Evolutionary conservation across 1,140 invertebrate genomes (phyloP).

Genomic region (Probaryconus sp.): DNA sequence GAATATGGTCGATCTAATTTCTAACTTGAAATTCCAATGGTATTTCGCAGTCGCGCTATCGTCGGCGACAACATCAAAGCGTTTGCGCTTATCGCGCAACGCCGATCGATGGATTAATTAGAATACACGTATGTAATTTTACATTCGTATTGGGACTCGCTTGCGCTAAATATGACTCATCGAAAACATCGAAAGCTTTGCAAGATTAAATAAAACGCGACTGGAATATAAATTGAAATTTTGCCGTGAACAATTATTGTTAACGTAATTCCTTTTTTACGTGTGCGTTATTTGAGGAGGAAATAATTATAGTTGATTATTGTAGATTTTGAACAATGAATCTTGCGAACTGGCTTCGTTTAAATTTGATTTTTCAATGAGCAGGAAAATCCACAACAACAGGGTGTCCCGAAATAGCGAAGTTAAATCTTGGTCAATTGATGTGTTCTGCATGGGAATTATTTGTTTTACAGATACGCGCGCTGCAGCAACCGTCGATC

Average conservation of each 20-base stretch:
- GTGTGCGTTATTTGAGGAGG: too few relatives aligned
- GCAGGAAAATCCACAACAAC: constrained; percentile 32
- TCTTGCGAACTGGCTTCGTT: constrained; percentile 11
- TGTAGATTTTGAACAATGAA: constrained; percentile 13
- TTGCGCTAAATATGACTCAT: constrained; percentile 16
- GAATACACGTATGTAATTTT: constrained; percentile 11
- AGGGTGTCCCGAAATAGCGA: constrained; percentile 31
- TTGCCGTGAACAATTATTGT: constrained; percentile 18
- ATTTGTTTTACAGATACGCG: constrained; percentile 70
- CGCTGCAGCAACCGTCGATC: constrained; percentile 47
- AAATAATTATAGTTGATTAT: too few relatives aligned
- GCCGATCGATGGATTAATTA: constrained; percentile 33
- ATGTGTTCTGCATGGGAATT: constrained; percentile 47
- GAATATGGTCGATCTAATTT: constrained; percentile 6
- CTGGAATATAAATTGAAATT: constrained; percentile 30
- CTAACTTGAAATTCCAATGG: constrained; percentile 1
- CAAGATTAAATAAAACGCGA: constrained; percentile 32
- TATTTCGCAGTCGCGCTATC: constrained; percentile 9
- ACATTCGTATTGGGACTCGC: background rate
- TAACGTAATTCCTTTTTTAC: too few relatives aligned
- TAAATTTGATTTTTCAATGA: constrained; percentile 27
- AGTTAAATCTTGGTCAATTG: constrained; percentile 32
- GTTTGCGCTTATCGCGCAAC: constrained; percentile 6
- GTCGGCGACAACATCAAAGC: background rate
- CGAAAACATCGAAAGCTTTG: constrained; percentile 16